phyloP scores from a whole-genome alignment of 2,797 vertebrate species.

The Echeneis naucrates region DNA sequence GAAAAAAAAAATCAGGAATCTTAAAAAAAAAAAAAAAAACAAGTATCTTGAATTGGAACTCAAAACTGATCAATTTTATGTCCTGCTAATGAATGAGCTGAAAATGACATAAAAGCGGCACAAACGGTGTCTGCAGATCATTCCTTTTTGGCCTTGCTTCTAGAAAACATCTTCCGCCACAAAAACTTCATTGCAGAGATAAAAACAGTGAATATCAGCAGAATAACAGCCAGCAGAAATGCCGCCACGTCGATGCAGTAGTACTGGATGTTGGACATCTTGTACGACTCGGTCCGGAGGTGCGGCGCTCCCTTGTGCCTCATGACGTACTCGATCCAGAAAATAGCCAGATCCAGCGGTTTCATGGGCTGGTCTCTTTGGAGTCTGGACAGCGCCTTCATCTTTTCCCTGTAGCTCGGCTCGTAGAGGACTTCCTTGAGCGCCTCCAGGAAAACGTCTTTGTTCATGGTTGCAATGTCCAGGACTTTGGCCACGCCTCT shows the following conservation, averaged over 20 bases:
- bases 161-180: constrained; percentile 41
- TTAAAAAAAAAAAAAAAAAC: too few relatives aligned
- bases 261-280: constrained; percentile 70
- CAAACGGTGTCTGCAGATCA: constrained; percentile 19
- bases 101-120: too few relatives aligned
- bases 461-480: constrained; percentile 64
- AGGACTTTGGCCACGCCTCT: constrained; percentile 75
- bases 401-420: constrained; percentile 68
- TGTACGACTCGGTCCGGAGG: constrained; percentile 72
- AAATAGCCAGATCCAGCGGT: constrained; percentile 71
- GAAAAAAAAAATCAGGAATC: too few relatives aligned
- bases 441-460: constrained; percentile 65
- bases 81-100: too few relatives aligned
- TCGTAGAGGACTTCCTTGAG: constrained; percentile 69
- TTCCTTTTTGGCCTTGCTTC: constrained; percentile 66
- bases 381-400: constrained; percentile 70
- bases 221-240: constrained; percentile 46
- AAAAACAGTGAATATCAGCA: constrained; percentile 15
- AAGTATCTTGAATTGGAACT: too few relatives aligned
- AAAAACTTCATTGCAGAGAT: constrained; percentile 40
- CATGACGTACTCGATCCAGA: constrained; percentile 81
- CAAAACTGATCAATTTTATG: too few relatives aligned
- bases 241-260: constrained; percentile 64
- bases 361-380: constrained; percentile 74
- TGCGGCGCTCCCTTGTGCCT: constrained; percentile 74